phyloP scores from a whole-genome alignment of 2,113 vertebrate genomes.

The Pachypanchax playfairii region DNA sequence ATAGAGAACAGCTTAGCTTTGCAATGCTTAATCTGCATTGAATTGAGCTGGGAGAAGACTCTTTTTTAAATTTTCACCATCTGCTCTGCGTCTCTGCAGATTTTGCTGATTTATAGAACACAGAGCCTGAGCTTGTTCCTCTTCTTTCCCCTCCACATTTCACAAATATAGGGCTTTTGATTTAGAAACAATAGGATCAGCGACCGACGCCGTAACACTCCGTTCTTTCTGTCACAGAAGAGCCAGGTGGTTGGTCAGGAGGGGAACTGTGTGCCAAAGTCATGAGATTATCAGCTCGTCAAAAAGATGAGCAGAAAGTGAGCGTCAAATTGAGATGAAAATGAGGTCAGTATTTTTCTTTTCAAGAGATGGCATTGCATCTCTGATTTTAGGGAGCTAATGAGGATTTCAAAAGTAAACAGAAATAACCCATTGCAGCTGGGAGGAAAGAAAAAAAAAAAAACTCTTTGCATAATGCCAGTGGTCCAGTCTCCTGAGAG shows the following conservation, averaged over 20 bases:
- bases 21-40: slow-evolving; percentile 68
- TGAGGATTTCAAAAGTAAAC: slow-evolving; percentile 43
- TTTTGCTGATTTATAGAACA: slow-evolving; percentile 75
- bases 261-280: slow-evolving; percentile 35
- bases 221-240: slow-evolving; percentile 26
- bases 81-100: slow-evolving; percentile 75
- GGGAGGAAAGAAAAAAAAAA: slow-evolving; percentile 51
- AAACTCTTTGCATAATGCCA: slow-evolving; percentile 50
- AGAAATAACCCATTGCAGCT: slow-evolving; percentile 74
- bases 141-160: slow-evolving; percentile 50
- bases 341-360: slow-evolving; percentile 72
- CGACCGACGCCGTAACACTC: slow-evolving; percentile 51
- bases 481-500: slow-evolving; percentile 67
- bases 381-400: slow-evolving; percentile 43
- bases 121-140: slow-evolving; percentile 36
- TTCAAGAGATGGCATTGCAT: slow-evolving; percentile 54
- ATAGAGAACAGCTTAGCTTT: slow-evolving; percentile 49
- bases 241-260: slow-evolving; percentile 40
- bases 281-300: slow-evolving; percentile 47
- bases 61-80: slow-evolving; percentile 63
- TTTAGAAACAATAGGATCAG: slow-evolving; percentile 66
- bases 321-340: slow-evolving; percentile 64
- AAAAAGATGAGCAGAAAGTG: slow-evolving; percentile 49
- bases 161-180: slow-evolving; percentile 67
- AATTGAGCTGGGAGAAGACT: slow-evolving; percentile 54